These are phyloP conservation scores for Elymnias hypermnestra DNA, from an alignment of 1,140 invertebrate genomes.

Conservation along the genomic window DNA sequence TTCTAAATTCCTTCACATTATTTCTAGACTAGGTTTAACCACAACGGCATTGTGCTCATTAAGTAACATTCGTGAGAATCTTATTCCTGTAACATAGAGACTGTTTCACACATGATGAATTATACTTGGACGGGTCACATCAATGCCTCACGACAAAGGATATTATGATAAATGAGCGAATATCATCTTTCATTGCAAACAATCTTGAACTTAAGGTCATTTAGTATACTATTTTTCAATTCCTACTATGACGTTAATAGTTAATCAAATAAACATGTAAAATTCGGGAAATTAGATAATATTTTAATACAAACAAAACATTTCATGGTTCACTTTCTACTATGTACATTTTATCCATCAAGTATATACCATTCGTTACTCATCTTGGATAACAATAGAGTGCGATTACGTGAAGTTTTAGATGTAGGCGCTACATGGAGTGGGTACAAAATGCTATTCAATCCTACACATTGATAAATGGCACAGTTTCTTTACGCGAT, in stretches of 20 bases:
- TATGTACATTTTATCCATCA: too few relatives aligned
- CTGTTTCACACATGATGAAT: slow-evolving; percentile 19
- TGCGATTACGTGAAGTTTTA: slow-evolving; percentile 10
- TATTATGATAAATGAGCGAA: neutral
- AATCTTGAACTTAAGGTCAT: neutral
- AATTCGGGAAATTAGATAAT: too few relatives aligned
- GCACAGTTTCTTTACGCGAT: neutral
- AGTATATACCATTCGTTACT: slow-evolving; percentile 1
- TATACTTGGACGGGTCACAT: neutral
- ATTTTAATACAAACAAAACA: too few relatives aligned
- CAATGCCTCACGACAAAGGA: neutral
- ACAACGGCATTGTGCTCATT: slow-evolving; percentile 29
- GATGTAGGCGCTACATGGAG: slow-evolving; percentile 11
- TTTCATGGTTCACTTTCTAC: too few relatives aligned
- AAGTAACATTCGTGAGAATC: slow-evolving; percentile 24
- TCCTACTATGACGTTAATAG: too few relatives aligned
- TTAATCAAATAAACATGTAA: too few relatives aligned
- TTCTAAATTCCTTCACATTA: slow-evolving; percentile 6
- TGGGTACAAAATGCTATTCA: slow-evolving; percentile 10
- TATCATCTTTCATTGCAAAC: neutral
- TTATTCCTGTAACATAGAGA: slow-evolving; percentile 21
- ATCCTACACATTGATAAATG: slow-evolving; percentile 9
- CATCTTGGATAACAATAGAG: slow-evolving; percentile 15
- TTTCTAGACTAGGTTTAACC: slow-evolving; percentile 13
- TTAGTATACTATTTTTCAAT: neutral